These are phyloP conservation scores for Malaclemys terrapin DNA, from an alignment of 2,113 vertebrate species.

Conservation along the genomic window DNA sequence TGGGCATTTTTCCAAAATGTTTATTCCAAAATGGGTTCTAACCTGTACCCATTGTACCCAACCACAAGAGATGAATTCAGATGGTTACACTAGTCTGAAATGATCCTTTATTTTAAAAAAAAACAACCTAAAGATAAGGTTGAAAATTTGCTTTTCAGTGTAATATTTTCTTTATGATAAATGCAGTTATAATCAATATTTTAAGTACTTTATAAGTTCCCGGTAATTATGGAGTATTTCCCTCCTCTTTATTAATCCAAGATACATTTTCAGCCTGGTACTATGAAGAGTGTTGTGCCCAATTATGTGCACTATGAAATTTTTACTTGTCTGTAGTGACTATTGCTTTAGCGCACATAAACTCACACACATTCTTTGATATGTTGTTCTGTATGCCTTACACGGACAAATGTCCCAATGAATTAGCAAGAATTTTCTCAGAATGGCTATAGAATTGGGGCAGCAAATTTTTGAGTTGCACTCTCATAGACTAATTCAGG, in stretches of 20 bases:
- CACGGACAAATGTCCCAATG: neutral
- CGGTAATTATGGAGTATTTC: neutral
- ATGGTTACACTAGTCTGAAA: neutral
- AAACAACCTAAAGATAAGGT: neutral
- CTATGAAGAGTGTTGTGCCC: constrained; percentile 32
- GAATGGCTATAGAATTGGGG: constrained; percentile 3
- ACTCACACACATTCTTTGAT: neutral
- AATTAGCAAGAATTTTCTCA: neutral
- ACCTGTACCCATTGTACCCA: neutral
- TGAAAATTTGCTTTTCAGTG: neutral
- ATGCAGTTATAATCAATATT: neutral
- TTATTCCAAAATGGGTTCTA: neutral
- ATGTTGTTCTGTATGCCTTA: neutral
- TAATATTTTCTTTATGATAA: neutral
- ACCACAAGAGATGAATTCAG: neutral
- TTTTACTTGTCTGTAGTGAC: neutral
- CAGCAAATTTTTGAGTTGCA: neutral
- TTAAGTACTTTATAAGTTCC: neutral
- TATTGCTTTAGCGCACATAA: neutral
- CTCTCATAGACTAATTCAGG: neutral
- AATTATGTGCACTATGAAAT: neutral
- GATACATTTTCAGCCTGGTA: constrained; percentile 26
- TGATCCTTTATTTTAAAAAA: neutral
- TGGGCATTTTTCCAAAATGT: neutral
- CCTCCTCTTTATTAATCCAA: neutral